phyloP scores from a whole-genome alignment of 23 tunicate genomes.

The Oikopleura albicans region DNA sequence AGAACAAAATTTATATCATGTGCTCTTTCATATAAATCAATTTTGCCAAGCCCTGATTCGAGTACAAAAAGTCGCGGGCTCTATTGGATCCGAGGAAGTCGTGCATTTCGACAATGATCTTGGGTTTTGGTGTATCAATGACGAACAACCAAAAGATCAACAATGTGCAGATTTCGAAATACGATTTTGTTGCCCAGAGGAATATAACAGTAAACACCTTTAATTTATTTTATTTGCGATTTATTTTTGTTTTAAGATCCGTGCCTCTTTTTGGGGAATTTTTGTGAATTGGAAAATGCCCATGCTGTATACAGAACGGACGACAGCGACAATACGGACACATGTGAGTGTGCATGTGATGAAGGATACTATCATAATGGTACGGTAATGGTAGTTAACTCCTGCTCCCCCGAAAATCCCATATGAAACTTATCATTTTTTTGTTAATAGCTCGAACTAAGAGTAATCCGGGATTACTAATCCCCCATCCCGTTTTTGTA shows the following conservation, averaged over 20 bases:
- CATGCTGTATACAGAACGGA: not conserved
- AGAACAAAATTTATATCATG: too few relatives aligned
- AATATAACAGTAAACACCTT: not conserved
- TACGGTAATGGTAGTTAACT: too few relatives aligned
- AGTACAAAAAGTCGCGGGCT: not conserved
- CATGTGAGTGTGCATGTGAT: not conserved
- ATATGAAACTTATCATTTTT: too few relatives aligned
- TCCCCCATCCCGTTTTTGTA: too few relatives aligned
- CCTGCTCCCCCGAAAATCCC: too few relatives aligned
- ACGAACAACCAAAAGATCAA: not conserved
- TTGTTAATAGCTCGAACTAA: too few relatives aligned
- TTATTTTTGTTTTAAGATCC: not conserved
- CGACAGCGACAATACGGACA: not conserved
- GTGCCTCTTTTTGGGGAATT: not conserved
- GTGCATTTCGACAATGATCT: not conserved
- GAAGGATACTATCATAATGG: not conserved
- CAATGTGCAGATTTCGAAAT: constrained; percentile 3
- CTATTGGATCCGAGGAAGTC: not conserved
- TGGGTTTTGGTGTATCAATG: not conserved
- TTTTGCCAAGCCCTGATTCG: too few relatives aligned
- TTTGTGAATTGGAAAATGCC: not conserved
- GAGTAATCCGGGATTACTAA: too few relatives aligned
- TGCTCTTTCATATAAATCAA: too few relatives aligned
- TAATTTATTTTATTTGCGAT: not conserved
- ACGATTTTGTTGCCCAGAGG: not conserved